Base-by-base conservation (phyloP, 2,888 invertebrate species). In the Hemithea aestivaria region DNA sequence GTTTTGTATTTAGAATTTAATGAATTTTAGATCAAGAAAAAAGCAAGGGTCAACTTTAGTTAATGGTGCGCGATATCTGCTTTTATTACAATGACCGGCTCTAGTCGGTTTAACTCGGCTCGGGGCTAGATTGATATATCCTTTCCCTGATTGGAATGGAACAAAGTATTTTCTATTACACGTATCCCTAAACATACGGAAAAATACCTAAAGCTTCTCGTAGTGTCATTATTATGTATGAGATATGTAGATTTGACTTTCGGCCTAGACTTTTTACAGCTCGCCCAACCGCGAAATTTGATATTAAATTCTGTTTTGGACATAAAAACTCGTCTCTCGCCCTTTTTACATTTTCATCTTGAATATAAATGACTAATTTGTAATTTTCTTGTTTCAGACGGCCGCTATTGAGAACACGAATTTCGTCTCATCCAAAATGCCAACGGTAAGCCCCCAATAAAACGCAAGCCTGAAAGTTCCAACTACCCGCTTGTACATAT, bases 351-450 rank as follows among this genome's bases (percentile, higher is more conserved):
- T 25, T 16, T 24, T 25, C 2, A 10, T 23, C 11, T 25, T 21
- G 24, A 29, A 20, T 36, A 26, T 8, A 26, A 37, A 27, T 23
- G 2, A 10, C 7, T 31, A 27, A 31, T 26, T 16, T 27, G 2
- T 9, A 26, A 12, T 53, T 52, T 22, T 26, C 12, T 59, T 58
- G 51, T 66, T 66, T 11, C 66, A 66, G 66, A 61, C 30, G 27
- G 33, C 45, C 35, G 35, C 39, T 35, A 35, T 35, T 35, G 22
- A 35, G 32, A 35, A 44, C 22, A 45, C 25, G 34, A 43, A 40
- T 34, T 40, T 34, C 44, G 47, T 21, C 34, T 39, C 40, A 38
- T 33, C 43, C 50, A 51, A 48, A 32, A 60, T 62, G 59, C 37
- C 46, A 44, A 43, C 47, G 62, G 66, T 66, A 50, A 62, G 68